phyloP scores from a whole-genome alignment of 1,140 invertebrate genomes.

The Cecropterus lyciades region DNA sequence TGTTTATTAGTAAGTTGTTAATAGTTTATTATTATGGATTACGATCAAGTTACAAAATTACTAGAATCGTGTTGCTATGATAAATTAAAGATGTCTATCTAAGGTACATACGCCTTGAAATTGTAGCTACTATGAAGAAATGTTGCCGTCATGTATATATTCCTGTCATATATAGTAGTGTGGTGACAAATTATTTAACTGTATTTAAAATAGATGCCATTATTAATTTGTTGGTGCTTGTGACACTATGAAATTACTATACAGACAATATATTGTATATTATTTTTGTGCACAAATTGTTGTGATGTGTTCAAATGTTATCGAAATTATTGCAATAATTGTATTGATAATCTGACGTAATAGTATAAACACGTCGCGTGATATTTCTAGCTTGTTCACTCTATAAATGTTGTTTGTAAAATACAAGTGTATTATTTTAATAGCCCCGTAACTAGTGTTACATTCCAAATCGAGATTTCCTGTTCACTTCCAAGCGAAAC shows the following conservation, averaged over 20 bases:
- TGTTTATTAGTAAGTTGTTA: slow-evolving; percentile 81
- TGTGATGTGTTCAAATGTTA: slow-evolving; percentile 42
- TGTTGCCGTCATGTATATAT: slow-evolving; percentile 66
- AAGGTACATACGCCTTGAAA: slow-evolving; percentile 18
- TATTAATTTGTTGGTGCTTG: slow-evolving; percentile 53
- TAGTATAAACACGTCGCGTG: slow-evolving; percentile 50
- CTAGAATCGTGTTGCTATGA: slow-evolving; percentile 60
- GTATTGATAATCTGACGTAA: slow-evolving; percentile 21
- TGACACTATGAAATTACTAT: slow-evolving; percentile 25
- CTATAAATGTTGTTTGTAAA: slow-evolving; percentile 57
- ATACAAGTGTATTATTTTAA: slow-evolving; percentile 52
- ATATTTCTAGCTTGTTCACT: slow-evolving; percentile 49
- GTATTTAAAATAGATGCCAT: slow-evolving; percentile 37
- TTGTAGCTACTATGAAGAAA: slow-evolving; percentile 21
- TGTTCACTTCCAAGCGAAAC: slow-evolving; percentile 52
- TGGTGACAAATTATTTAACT: slow-evolving; percentile 42
- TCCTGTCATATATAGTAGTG: slow-evolving; percentile 44
- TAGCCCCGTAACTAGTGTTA: slow-evolving; percentile 64
- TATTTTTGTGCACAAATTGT: slow-evolving; percentile 60
- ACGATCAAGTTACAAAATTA: slow-evolving; percentile 71
- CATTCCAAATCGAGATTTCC: slow-evolving; percentile 71
- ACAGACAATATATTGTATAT: slow-evolving; percentile 38
- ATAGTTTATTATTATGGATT: slow-evolving; percentile 77
- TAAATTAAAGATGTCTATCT: slow-evolving; percentile 47
- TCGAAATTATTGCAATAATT: slow-evolving; percentile 33